phyloP scores from a whole-genome alignment of 2,888 invertebrate species.

The Lymantria dispar region DNA sequence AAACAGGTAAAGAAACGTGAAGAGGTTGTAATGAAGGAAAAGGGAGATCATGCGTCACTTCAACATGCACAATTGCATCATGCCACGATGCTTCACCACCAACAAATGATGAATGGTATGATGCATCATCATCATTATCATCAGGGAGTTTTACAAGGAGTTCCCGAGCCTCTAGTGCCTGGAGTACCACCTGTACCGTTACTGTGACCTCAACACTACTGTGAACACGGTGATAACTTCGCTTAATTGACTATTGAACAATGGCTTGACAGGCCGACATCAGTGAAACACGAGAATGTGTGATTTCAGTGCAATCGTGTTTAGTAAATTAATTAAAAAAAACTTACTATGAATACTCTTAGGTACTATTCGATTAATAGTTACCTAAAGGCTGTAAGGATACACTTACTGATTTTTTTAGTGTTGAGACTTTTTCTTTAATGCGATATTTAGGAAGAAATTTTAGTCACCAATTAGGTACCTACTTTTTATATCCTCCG shows the following conservation, averaged over 20 bases:
- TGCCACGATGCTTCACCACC: slow-evolving; percentile 78
- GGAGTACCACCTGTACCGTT: slow-evolving; percentile 73
- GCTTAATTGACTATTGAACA: slow-evolving; percentile 29
- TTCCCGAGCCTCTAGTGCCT: slow-evolving; percentile 75
- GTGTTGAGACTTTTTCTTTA: slow-evolving; percentile 36
- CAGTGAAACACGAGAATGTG: slow-evolving; percentile 45
- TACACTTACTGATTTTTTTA: slow-evolving; percentile 40
- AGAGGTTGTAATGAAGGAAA: slow-evolving; percentile 85
- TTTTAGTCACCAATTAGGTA: slow-evolving; percentile 6
- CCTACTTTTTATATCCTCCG: slow-evolving; percentile 11
- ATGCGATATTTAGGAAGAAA: slow-evolving; percentile 18
- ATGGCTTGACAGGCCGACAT: slow-evolving; percentile 14
- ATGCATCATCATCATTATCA: slow-evolving; percentile 79
- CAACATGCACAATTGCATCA: slow-evolving; percentile 79
- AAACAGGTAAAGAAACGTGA: slow-evolving; percentile 93
- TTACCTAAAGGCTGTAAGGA: slow-evolving; percentile 38
- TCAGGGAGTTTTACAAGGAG: slow-evolving; percentile 76
- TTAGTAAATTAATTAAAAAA: slow-evolving; percentile 21
- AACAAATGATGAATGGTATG: slow-evolving; percentile 81
- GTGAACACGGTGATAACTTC: slow-evolving; percentile 54
- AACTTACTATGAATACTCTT: slow-evolving; percentile 41
- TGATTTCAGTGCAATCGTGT: slow-evolving; percentile 70
- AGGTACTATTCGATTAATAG: slow-evolving; percentile 37
- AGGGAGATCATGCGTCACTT: slow-evolving; percentile 76
- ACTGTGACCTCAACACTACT: slow-evolving; percentile 74